Base-by-base conservation (phyloP, 2,797 vertebrate species). In the Columba guinea region DNA sequence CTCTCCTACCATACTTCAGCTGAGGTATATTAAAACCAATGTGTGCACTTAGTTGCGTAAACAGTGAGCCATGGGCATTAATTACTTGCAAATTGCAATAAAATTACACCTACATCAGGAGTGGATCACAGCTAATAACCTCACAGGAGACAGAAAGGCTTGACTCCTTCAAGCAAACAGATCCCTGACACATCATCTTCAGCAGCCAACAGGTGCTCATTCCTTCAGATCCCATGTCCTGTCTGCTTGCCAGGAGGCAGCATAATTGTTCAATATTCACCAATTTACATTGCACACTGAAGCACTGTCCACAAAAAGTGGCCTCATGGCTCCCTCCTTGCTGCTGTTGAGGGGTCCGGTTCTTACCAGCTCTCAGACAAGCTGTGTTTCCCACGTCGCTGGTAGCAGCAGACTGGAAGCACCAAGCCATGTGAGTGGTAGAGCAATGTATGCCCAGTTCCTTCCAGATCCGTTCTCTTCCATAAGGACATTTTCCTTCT, bases 331-430 rank as follows among this genome's bases (percentile, higher is more conserved):
- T 82, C 82, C 23, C 14, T 51, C n/a, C 44, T 49, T 34, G 20
- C 28, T 2, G 0, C 30, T 64, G 37, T 15, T 2, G 0, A 16
- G 30, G 4, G 5, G 11, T 62, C 19, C 2, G 1, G 59, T 18
- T 68, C 32, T 41, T 39, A 22, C 30, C 10, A 27, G 39, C 32
- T 27, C 35, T 41, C 0, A 0, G 21, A 56, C 0, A 1, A 77
- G 20, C 48, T 23, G 0, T 18, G 53, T 65, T 85, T 80, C 68
- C 55, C 10, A 2, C 0, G 3, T 11, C 4, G 1, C 71, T 24
- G 24, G 28, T 13, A 58, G 22, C 41, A 58, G 35, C 39, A 80
- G 16, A 15, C 16, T 70, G 34, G 52, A 79, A 76, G 21, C 35
- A 62, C 22, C 11, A 49, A 51, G 41, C 17, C 28, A 20, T 9